Evolutionary conservation across 2,888 invertebrate species (phyloP), one percentile per base, ranked within the genome.

Genomic region (Agrilus mali): DNA sequence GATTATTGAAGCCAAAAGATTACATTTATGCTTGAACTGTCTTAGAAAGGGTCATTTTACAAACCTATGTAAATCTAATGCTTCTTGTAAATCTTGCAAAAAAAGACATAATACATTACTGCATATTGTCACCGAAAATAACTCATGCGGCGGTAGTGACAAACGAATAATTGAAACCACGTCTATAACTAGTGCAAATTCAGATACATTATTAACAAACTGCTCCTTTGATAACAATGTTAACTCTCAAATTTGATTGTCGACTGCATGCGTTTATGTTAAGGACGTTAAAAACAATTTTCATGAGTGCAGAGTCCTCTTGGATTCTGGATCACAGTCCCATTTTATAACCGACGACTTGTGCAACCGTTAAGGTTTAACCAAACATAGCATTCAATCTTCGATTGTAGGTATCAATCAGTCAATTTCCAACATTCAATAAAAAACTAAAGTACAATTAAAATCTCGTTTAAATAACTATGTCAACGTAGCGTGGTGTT

Each of bases 71-170:
- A 39, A 43, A 36, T 41, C 35, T 8, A n/a, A 33, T n/a, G 34
- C 27, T 12, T 49, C 49, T 38, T 44, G 42, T 32, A 38, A 31
- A 8, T 43, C 42, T n/a, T 46, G 50, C 15, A 16, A 34, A 10
- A 43, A 42, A 39, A 51, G n/a, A n/a, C n/a, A 52, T 31, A 41
- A 49, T 20, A 33, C 49, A 4, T 31, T 52, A 15, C 22, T 51
- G 4, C 51, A 52, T 38, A 15, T 39, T 12, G 35, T 38, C 12
- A 4, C n/a, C 1, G 15, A 42, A 14, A 15, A 12, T 1, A 15
- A 17, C 4, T 40, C 12, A 41, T 36, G 6, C 10, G 35, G 5
- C 2, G 35, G 34, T 20, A 12, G 4, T 5, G n/a, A 36, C 6
- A 31, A 15, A 5, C 22, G 15, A 14, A 37, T 10, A 41, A 36